Evolutionary conservation across 2,113 vertebrate genomes (phyloP), one percentile per base, ranked within the genome.

Genomic region (Edolisoma coerulescens): DNA sequence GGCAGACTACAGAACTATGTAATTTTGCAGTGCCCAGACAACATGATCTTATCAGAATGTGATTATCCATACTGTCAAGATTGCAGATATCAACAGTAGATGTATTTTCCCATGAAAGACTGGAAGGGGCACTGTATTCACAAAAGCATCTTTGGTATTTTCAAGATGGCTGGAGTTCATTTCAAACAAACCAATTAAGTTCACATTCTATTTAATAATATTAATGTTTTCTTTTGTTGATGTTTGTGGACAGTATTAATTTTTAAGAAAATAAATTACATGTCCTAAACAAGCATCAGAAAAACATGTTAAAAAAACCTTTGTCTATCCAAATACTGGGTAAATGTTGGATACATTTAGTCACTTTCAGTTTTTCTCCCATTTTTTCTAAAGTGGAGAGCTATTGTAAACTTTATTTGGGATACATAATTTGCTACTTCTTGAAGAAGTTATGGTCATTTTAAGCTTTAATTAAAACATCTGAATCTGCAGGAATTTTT

Each of bases 41-140:
- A 91, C 61, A 16, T 83, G 96, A 96, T 97, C 95, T 97, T 97
- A 98, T 97, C 97, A 90, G 73, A 57, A 42, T 49, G 42, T 94
- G 85, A 79, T 97, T 92, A 57, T 93, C 81, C 54, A 10, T 56
- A 78, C 93, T 88, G 57, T 94, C 87, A 82, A 89, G 95, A 60
- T 56, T 5, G 28, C 44, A 78, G 89, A 67, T 92, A 94, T 80
- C 60, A 95, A 94, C 85, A 94, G 93, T 57, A 59, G 83, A 91
- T 86, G 71, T 84, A 93, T 97, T 97, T 94, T 93, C 80, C 91
- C 18, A 28, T 92, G 93, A 96, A 93, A 96, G 93, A 35, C 91
- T 96, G 84, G 71, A 92, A 95, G 77, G 71, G 73, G 33, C 70
- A 44, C 49, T 85, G 69, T 91, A 84, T 87, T 95, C 78, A 96